Base-by-base conservation (phyloP, 2,888 invertebrate genomes). In the Andrena chrysosceles region DNA sequence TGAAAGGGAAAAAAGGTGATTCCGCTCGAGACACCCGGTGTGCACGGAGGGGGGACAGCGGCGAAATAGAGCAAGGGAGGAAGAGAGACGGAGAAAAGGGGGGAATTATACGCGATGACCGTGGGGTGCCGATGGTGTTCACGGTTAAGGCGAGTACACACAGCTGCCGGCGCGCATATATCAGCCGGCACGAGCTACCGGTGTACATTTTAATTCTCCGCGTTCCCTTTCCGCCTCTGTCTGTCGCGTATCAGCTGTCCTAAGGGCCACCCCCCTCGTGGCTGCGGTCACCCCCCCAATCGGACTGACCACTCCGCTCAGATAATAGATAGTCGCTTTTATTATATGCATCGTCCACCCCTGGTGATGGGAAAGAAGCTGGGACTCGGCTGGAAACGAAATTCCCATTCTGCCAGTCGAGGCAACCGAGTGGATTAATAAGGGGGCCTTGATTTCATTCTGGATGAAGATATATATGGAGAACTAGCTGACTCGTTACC, bases 101-200 rank as follows among this genome's bases (percentile, higher is more conserved):
- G 81, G 81, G 81, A 83, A 83, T 81, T 78, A 78, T 72, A 81
- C 64, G 69, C 71, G 69, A 77, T 73, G 80, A 72, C 29, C 68
- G 71, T 83, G 71, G 83, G 88, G 85, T 86, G 83, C 71, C 82
- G 56, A 81, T 80, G 75, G 71, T 84, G 86, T 76, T 85, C 87
- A 82, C 42, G 84, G 78, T 84, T 84, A 84, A 87, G 70, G 86
- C 86, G 83, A 84, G 81, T 77, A 81, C 73, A 81, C 86, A 89
- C 88, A 89, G 90, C 91, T 91, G 89, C 83, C 75, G 33, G 71
- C 68, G 78, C 76, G 81, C 83, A 83, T 85, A 84, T 85, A 90
- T 91, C 91, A 91, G 90, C 89, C 90, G 90, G 90, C 91, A 92
- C 91, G 91, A 92, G 92, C 90, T 91, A 89, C 85, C 85, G 87